Percentiles rank a stretch among this genome's conserved stretches.
These are phyloP conservation scores for Elysia crispata DNA, from an alignment of 2,888 invertebrate species.

Conservation along the genomic window DNA sequence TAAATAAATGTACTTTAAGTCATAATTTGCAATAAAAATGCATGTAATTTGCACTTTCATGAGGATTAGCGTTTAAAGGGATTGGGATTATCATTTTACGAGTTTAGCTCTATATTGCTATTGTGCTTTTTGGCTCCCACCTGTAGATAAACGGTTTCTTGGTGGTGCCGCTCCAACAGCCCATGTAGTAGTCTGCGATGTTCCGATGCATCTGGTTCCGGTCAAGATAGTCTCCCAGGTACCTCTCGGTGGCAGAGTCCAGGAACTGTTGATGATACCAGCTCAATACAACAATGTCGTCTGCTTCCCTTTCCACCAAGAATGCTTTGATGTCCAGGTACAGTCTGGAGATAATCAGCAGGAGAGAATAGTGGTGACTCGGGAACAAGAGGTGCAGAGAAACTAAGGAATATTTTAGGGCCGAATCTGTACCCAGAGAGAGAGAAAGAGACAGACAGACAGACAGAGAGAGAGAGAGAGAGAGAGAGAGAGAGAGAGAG, in stretches of 20 bases:
- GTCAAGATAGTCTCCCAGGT: conserved; percentile 50
- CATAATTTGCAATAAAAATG: too few species aligned
- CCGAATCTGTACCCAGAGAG: not conserved
- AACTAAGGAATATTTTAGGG: too few species aligned
- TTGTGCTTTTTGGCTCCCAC: too few species aligned
- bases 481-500: conserved; percentile 39
- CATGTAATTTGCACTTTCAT: too few species aligned
- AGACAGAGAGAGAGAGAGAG: conserved; percentile 43
- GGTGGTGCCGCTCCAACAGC: conserved; percentile 68
- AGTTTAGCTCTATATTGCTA: too few species aligned
- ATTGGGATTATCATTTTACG: too few species aligned
- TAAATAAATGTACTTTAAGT: too few species aligned
- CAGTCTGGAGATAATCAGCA: conserved; percentile 15
- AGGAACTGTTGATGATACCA: conserved; percentile 71
- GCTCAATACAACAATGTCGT: conserved; percentile 63
- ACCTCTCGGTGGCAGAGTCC: conserved; percentile 60
- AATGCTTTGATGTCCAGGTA: conserved; percentile 40
- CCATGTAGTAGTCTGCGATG: conserved; percentile 72
- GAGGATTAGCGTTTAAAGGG: too few species aligned
- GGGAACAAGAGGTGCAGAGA: too few species aligned
- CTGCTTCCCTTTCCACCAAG: conserved; percentile 53
- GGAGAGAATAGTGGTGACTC: not conserved
- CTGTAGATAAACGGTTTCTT: conserved; percentile 66
- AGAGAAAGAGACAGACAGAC: conserved; percentile 35
- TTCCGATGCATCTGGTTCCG: conserved; percentile 59